phyloP scores from a whole-genome alignment of 2,113 vertebrate genomes.

The Sturnus vulgaris region DNA sequence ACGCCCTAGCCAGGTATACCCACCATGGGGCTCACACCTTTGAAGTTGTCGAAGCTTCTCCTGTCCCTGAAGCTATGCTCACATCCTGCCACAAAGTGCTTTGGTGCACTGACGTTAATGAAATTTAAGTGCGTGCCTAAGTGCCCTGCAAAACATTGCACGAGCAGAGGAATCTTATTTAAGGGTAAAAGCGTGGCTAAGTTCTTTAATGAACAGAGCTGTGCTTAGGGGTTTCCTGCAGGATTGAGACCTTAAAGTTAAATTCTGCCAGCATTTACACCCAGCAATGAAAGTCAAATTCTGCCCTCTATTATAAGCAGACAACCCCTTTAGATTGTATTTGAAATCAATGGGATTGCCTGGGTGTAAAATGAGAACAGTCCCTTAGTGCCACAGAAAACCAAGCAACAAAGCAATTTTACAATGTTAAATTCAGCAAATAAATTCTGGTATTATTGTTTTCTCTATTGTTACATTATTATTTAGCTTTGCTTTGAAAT shows the following conservation, averaged over 20 bases:
- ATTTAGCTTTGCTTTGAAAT: conserved; percentile 36
- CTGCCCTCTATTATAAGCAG: conserved; percentile 63
- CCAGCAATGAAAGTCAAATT: conserved; percentile 60
- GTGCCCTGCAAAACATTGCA: not conserved
- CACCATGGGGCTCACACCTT: rapidly evolving
- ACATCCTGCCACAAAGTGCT: not conserved
- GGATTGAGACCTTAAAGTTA: conserved; percentile 42
- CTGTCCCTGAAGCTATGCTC: not conserved
- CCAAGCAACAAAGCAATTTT: conserved; percentile 48
- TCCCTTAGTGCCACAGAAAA: conserved; percentile 46
- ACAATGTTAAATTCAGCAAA: conserved; percentile 26
- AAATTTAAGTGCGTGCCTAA: not conserved
- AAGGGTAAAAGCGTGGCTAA: conserved; percentile 41
- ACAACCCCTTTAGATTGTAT: conserved; percentile 57
- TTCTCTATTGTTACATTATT: conserved; percentile 24
- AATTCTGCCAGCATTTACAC: conserved; percentile 46
- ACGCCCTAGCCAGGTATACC: rapidly evolving
- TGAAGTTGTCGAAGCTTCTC: not conserved
- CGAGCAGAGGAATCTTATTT: not conserved
- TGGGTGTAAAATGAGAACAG: conserved; percentile 56
- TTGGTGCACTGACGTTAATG: not conserved
- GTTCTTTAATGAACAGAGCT: conserved; percentile 15
- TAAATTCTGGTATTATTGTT: conserved; percentile 36
- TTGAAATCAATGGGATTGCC: conserved; percentile 57
- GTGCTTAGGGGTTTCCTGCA: conserved; percentile 22